Base-by-base conservation (phyloP, 2,888 invertebrate species). In the Rhyacophila evoluta region DNA sequence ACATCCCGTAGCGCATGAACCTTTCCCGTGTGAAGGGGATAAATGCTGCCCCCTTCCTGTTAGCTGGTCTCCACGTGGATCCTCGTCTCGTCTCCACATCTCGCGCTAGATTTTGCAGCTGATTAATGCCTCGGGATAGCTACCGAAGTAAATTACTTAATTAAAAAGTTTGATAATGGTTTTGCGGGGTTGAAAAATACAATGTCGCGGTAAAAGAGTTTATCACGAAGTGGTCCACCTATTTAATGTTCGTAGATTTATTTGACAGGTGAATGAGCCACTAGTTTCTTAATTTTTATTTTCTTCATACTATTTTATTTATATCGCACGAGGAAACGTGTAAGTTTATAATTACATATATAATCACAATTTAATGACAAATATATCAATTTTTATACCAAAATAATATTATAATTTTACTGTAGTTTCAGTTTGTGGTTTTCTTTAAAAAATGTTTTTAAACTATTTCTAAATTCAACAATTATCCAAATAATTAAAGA, bases 121-220 rank as follows among this genome's bases (percentile, higher is more conserved):
- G 55, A 55, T 55, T 55, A 55, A 55, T 55, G 55, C 55, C 25
- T 12, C 15, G 10, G 55, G 55, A 19, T 55, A 55, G 55, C 15
- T 55, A 55, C 55, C 25, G 55, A 55, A 55, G 55, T 55, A 55
- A 55, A 55, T 55, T 55, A 55, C 55, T 55, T 55, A 55, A 55
- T 55, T 55, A 55, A 55, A 55, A 55, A 55, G 55, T 55, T 55
- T 25, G 55, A 55, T 55, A 55, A 55, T 55, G 55, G 55, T 25
- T 55, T 55, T 19, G 12, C 10, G 10, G 55, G 19, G 55, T 19
- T 55, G 55, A 55, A 55, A 55, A 55, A 55, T 55, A 55, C 25
- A 55, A 19, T 25, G 55, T 55, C 25, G 0, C 25, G 25, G 5
- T 25, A 19, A 8, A 12, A 1, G 25, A 1, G 0, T 39, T 15